A percentile compares a stretch with the other conserved stretches of the same genome.
Conservation (phyloP, 2,888 invertebrate species). For the Conus canariensis region DNA sequence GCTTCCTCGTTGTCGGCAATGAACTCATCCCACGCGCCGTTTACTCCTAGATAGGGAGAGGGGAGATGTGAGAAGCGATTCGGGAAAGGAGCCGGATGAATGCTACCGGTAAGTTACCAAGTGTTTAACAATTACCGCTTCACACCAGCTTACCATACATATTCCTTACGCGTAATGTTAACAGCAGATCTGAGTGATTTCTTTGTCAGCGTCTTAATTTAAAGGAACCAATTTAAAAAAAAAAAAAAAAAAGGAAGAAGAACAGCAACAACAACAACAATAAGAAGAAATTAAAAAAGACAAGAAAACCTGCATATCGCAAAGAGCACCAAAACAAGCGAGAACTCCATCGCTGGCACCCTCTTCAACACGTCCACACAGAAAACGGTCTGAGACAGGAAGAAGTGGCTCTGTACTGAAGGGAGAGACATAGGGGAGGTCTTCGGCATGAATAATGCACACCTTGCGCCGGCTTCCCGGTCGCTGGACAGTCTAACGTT, state of each 20-base stretch:
- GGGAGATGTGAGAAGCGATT: background rate
- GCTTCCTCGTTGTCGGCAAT: background rate
- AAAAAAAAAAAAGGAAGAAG: too few relatives aligned
- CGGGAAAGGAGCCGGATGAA: too few relatives aligned
- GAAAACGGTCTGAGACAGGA: background rate
- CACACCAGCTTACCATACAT: too few relatives aligned
- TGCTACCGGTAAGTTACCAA: background rate
- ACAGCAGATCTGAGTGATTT: too few relatives aligned
- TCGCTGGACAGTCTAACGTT: background rate
- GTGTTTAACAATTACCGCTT: background rate
- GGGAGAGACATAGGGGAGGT: background rate
- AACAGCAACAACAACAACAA: too few relatives aligned
- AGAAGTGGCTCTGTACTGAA: too few relatives aligned
- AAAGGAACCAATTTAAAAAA: too few relatives aligned
- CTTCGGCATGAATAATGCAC: conserved; percentile 31
- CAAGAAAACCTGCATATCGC: background rate
- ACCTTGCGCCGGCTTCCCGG: background rate
- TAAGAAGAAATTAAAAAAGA: too few relatives aligned
- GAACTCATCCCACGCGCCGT: conserved; percentile 13
- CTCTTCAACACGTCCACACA: conserved; percentile 1
- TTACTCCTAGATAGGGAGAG: background rate
- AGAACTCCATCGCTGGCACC: background rate
- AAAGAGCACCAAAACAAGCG: background rate
- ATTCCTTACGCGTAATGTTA: too few relatives aligned
- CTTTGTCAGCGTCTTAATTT: too few relatives aligned